phyloP scores from a whole-genome alignment of 2,888 invertebrate genomes.

The Orgyia antiqua region DNA sequence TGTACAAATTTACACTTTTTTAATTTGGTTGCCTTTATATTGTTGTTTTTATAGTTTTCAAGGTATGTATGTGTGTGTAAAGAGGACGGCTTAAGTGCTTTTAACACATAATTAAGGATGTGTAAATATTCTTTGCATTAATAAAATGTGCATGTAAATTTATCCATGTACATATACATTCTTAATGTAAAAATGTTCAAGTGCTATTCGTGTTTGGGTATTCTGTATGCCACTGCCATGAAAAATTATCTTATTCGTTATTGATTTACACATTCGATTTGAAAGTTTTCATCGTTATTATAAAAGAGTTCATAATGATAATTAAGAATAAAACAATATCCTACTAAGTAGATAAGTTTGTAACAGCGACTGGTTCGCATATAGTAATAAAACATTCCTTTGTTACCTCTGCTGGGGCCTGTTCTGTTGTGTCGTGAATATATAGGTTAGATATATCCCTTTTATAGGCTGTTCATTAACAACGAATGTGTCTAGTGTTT shows the following conservation, averaged over 20 bases:
- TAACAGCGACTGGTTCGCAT: constrained; percentile 57
- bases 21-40: no score
- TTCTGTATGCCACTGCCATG: constrained; percentile 69
- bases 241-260: constrained; percentile 17
- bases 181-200: constrained; percentile 60
- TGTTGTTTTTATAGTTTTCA: no score
- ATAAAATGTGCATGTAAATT: constrained; percentile 56
- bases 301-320: constrained; percentile 13
- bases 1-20: no score
- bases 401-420: constrained; percentile 9
- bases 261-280: constrained; percentile 19
- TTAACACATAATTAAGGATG: constrained; percentile 54
- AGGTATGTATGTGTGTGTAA: constrained; percentile 44
- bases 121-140: constrained; percentile 75
- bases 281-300: constrained; percentile 21
- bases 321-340: constrained; percentile 30
- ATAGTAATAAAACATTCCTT: constrained; percentile 18
- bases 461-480: constrained; percentile 68
- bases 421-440: constrained; percentile 17
- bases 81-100: constrained; percentile 63
- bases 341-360: constrained; percentile 46
- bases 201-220: constrained; percentile 66
- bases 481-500: constrained; percentile 67
- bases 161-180: constrained; percentile 60
- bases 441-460: constrained; percentile 44